Percentiles rank a stretch among this genome's conserved stretches.
Evolutionary conservation across 1,140 invertebrate genomes (phyloP).

Genomic region (Brachionus paranguensis): DNA sequence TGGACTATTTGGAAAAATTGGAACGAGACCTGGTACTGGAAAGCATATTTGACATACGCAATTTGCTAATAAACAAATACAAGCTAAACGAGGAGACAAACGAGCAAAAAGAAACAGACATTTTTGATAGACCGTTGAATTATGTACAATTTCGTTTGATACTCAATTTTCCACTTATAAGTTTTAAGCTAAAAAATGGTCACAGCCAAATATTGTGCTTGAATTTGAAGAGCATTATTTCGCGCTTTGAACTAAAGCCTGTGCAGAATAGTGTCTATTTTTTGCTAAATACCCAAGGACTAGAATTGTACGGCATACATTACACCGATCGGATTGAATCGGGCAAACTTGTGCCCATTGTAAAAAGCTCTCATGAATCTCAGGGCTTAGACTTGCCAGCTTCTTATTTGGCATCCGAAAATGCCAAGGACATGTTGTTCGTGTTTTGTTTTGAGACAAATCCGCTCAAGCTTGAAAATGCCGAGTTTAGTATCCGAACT

Average conservation of each 20-base stretch:
- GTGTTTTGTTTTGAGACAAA: conserved; percentile 37
- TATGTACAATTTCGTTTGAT: conserved; percentile 1
- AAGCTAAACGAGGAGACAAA: background rate
- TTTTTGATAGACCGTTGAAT: conserved; percentile 8
- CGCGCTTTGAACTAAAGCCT: conserved; percentile 3
- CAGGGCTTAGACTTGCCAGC: background rate
- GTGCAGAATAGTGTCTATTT: conserved; percentile 8
- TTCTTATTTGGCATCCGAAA: background rate
- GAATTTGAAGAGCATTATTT: conserved; percentile 13
- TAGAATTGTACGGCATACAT: background rate
- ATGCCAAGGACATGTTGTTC: conserved; percentile 23
- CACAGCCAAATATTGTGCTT: background rate
- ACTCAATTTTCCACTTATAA: background rate
- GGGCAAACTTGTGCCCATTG: background rate
- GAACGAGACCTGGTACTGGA: conserved; percentile 21
- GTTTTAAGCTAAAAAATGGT: background rate
- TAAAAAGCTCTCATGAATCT: background rate
- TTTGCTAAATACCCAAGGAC: conserved; percentile 6
- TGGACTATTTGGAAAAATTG: background rate
- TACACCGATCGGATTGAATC: conserved; percentile 3
- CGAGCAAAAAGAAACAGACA: background rate
- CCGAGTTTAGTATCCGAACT: conserved; percentile 5
- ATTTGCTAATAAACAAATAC: background rate
- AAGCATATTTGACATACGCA: conserved; percentile 26
- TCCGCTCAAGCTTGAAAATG: conserved; percentile 7